Conservation (phyloP, 2,113 vertebrate species). For the Murina feae region DNA sequence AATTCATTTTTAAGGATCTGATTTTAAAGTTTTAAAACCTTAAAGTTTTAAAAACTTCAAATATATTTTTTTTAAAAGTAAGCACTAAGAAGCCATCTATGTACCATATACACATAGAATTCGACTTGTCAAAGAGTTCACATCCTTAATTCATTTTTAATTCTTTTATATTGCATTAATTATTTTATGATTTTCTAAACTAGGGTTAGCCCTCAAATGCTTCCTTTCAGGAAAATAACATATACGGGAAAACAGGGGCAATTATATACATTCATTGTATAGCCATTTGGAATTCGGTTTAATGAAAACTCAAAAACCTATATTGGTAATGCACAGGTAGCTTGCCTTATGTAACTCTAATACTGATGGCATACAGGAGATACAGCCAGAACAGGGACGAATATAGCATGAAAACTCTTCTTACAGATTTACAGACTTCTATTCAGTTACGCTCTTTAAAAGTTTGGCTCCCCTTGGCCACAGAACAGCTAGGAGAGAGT, state of each 20-base stretch:
- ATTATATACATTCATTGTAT: neutral
- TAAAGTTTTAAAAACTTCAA: neutral
- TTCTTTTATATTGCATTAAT: neutral
- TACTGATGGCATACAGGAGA: neutral
- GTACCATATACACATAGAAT: neutral
- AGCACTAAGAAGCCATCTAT: neutral
- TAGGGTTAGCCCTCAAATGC: neutral
- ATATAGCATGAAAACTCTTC: neutral
- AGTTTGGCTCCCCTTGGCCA: neutral
- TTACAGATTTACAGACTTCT: neutral
- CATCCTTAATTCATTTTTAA: neutral
- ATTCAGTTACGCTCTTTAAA: neutral
- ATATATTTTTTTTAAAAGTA: neutral
- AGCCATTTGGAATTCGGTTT: neutral
- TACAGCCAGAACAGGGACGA: neutral
- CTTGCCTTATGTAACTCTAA: neutral
- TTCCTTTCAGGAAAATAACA: neutral
- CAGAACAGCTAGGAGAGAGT: neutral
- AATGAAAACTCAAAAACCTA: neutral
- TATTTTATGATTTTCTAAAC: neutral
- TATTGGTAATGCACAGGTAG: neutral
- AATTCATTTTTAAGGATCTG: neutral
- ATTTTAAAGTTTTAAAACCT: conserved; percentile 19
- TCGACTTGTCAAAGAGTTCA: neutral
- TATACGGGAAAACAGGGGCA: neutral